Conservation (phyloP, 2,797 vertebrate genomes). For the Threskiornis aethiopicus region DNA sequence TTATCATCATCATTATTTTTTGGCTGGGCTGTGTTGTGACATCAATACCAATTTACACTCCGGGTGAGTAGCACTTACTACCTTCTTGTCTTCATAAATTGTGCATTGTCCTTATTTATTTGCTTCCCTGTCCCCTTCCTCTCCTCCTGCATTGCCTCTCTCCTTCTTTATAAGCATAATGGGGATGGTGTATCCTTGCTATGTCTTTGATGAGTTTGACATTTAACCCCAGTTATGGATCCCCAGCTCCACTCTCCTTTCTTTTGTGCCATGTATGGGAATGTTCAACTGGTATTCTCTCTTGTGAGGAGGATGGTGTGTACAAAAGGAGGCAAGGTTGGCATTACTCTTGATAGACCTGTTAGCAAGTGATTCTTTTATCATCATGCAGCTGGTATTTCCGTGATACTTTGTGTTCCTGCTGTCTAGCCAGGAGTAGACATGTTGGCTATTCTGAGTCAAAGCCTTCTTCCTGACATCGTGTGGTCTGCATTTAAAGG, state of each 20-base stretch:
- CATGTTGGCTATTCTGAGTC: not conserved
- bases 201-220: not conserved
- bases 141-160: not conserved
- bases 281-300: not conserved
- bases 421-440: not conserved
- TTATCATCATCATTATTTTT: constrained; percentile 66
- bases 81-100: constrained; percentile 69
- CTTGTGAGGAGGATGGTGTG: not conserved
- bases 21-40: constrained; percentile 61
- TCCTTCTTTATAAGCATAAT: not conserved
- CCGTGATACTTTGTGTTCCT: not conserved
- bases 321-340: not conserved
- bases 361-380: not conserved
- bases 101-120: constrained; percentile 68
- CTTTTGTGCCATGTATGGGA: not conserved
- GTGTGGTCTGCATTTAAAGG: not conserved
- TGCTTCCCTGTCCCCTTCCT: constrained; percentile 25
- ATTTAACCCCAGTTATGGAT: not conserved
- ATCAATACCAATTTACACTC: constrained; percentile 70
- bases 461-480: not conserved
- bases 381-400: not conserved
- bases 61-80: constrained; percentile 64
- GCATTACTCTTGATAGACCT: not conserved
- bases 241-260: not conserved
- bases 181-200: not conserved